Base-by-base conservation (phyloP, 2,888 invertebrate genomes). In the Trachelus troglodyta region DNA sequence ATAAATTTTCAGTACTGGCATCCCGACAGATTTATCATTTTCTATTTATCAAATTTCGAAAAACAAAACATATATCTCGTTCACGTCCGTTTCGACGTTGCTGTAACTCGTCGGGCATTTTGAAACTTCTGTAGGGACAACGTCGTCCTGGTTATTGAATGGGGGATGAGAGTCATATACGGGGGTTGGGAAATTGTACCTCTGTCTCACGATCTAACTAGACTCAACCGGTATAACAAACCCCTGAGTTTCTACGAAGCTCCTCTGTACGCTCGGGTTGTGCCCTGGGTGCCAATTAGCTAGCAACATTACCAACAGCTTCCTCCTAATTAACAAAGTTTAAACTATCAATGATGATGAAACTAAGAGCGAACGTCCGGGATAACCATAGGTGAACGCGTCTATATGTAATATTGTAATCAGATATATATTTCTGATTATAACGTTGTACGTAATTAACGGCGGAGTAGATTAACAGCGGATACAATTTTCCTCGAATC, bases 311-410 rank as follows among this genome's bases (percentile, higher is more conserved):
- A 87, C 85, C 82, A 89, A 86, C 86, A 87, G 87, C 85, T 87
- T 87, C 85, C 85, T 87, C 84, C 86, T 90, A 90, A 90, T 90
- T 89, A 89, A 87, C 87, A 84, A 90, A 90, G 87, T 89, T 90
- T 83, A 83, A 84, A 85, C 85, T 87, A 88, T 88, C 88, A 86
- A 88, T 84, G 86, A 83, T 84, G 84, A 83, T 84, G 84, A 84
- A 85, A 83, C 82, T 81, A 79, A 80, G 81, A 83, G 79, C 71
- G 37, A 69, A 73, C 40, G 40, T 40, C 40, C 40, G 15, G 40
- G 40, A 15, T 15, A 40, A 40, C 15, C 40, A 15, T 40, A 40
- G 40, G 40, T 40, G 40, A 40, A 6, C 40, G 40, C 15, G 40
- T 4, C 15, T 15, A 40, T 40, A 40, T 40, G 15, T 40, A 15